Base-by-base conservation (phyloP, 2,888 invertebrate species). In the Agonum fuliginosum region DNA sequence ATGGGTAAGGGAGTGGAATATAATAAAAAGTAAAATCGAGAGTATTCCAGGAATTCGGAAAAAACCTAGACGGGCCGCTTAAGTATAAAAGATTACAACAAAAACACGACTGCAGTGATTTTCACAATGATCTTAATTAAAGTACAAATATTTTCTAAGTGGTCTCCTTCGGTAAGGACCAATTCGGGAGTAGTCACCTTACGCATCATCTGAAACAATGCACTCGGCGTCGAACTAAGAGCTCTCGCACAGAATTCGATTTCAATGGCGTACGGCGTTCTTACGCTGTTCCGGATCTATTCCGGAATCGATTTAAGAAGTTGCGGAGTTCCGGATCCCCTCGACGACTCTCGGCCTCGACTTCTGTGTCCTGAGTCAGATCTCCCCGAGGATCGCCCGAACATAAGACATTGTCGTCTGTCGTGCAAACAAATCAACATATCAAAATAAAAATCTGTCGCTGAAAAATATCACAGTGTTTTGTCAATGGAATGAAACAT, bases 391-490 rank as follows among this genome's bases (percentile, higher is more conserved):
- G 67, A 67, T 67, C 71, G 48, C 27, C 72, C 17, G 37, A 72
- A 72, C 72, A 72, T 72, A 72, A 72, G 58, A 72, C 72, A 72
- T 72, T 72, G 72, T 72, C 72, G 37, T 72, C 72, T 46, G 54
- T 72, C 58, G 58, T 34, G 54, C 48, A 37, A 54, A 72, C 72
- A 58, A 72, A 72, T 72, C 72, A 54, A 72, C 54, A 72, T 54
- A 72, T 54, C 72, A 58, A 58, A 72, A 72, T 72, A 72, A 72
- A 72, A 54, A 72, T 72, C 72, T 72, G 24, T 27, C 20, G 37
- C 24, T 27, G 70, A 70, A 70, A 70, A 70, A 70, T 70, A 70
- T 70, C 70, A 70, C 37, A 41, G 67, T 67, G 41, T 67, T 67
- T 67, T 41, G 41, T 41, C 67, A 41, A 67, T 67, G 41, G 22